Conservation (phyloP, 2,888 invertebrate species). For the Phyllotreta striolata region DNA sequence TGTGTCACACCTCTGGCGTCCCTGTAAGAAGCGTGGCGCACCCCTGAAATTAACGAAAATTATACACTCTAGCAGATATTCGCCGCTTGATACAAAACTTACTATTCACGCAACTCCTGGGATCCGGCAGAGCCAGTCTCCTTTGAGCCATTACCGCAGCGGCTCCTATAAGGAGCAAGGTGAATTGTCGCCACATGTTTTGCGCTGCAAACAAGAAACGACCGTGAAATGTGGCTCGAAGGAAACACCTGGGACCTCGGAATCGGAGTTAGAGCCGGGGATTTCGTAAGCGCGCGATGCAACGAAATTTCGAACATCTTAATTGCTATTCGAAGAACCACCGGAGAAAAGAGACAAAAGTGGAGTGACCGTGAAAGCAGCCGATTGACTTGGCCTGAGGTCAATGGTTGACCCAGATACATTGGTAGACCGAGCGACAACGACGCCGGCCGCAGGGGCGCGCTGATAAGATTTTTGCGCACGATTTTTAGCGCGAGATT, state of each 20-base stretch:
- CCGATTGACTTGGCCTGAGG: slow-evolving; percentile 43
- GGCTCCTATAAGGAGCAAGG: slow-evolving; percentile 72
- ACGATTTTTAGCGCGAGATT: neutral
- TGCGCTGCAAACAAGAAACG: neutral
- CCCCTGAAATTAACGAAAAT: slow-evolving; percentile 66
- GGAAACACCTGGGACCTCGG: no score
- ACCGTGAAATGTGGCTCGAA: no score
- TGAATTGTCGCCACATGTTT: slow-evolving; percentile 61
- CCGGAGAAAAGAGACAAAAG: slow-evolving; percentile 9
- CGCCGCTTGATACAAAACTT: slow-evolving; percentile 60
- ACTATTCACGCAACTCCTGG: slow-evolving; percentile 89
- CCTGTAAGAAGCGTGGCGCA: slow-evolving; percentile 86
- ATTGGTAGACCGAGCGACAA: slow-evolving; percentile 4
- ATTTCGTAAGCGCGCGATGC: neutral
- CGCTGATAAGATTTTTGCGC: neutral
- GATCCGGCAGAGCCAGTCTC: slow-evolving; percentile 86
- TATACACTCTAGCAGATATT: neutral
- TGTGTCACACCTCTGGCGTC: slow-evolving; percentile 88
- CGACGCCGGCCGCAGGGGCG: slow-evolving; percentile 2
- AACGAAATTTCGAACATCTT: neutral
- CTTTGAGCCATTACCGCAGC: slow-evolving; percentile 79
- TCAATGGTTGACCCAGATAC: slow-evolving; percentile 48
- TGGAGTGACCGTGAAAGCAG: slow-evolving; percentile 53
- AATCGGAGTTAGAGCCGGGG: no score
- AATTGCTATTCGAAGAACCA: slow-evolving; percentile 6